Base-by-base conservation (phyloP, 2,113 vertebrate genomes). In the Cairina moschata region DNA sequence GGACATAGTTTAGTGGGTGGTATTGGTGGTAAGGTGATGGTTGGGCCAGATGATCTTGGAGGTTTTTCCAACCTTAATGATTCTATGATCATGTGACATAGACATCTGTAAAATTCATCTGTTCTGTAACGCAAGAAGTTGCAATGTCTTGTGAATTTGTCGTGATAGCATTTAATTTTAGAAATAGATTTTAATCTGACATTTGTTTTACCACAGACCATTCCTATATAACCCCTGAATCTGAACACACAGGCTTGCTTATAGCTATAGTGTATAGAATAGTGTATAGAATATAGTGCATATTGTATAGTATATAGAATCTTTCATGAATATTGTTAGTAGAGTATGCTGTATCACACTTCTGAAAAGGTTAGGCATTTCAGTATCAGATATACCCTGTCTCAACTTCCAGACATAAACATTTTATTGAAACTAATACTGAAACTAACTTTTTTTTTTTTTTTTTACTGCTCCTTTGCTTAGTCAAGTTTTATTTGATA, bases 301-400 rank as follows among this genome's bases (percentile, higher is more conserved):
- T 68, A 28, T 52, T 48, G 46, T 62, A 71, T 88, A 73, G 8
- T 66, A 32, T 59, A 18, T 63, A 28, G 55, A 91, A 83, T 29
- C n/a, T 38, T 83, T 76, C n/a, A 62, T 54, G 20, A 65, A 77
- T 92, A 67, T 90, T 94, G 62, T 85, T 95, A 85, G 22, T 86
- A 83, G 29, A 69, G 46, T 55, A n/a, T 34, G 48, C 54, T 74
- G 7, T 21, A 66, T 48, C 11, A 32, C 16, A 84, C 10, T 91
- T 88, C 52, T 32, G 21, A 87, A 96, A 93, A 96, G 44, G 58
- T 74, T 87, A 92, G 79, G 40, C 38, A 85, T 21, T 80, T 87
- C n/a, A 74, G 9, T 28, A 36, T 21, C 62, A 93, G 22, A 58
- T 80, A 55, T 8, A 84, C 8, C 4, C 9, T 68, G 13, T 68